phyloP scores from a whole-genome alignment of 2,113 vertebrate genomes.

The Polypterus senegalus region DNA sequence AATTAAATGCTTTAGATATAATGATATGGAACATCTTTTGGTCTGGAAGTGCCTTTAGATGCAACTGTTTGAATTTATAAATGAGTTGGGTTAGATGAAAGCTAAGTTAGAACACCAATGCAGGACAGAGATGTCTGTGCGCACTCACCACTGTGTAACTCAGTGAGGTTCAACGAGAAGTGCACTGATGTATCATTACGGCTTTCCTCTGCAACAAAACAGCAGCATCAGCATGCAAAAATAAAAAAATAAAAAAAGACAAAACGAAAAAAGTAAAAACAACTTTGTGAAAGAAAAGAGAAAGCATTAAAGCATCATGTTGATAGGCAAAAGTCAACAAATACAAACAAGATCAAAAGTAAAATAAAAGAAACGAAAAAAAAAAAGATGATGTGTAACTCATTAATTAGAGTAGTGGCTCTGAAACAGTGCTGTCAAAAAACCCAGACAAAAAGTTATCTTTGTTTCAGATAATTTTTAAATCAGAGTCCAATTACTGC shows the following conservation, averaged over 20 bases:
- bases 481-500: too few species aligned
- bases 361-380: background rate
- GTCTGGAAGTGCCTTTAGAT: too few species aligned
- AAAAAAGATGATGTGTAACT: too few species aligned
- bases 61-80: background rate
- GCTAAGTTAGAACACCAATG: conserved; percentile 48
- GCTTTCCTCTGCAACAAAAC: conserved; percentile 77
- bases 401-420: too few species aligned
- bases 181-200: conserved; percentile 64
- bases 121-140: conserved; percentile 30
- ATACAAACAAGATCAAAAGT: background rate
- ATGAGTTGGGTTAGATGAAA: conserved; percentile 7
- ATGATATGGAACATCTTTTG: too few species aligned
- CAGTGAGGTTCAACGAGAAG: conserved; percentile 75
- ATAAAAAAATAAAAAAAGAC: conserved; percentile 14
- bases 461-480: too few species aligned
- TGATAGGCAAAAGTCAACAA: background rate
- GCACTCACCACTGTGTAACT: conserved; percentile 82
- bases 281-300: background rate
- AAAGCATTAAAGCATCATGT: background rate
- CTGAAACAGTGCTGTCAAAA: too few species aligned
- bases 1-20: too few species aligned
- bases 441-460: too few species aligned
- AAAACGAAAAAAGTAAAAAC: conserved; percentile 22
- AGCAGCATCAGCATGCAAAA: conserved; percentile 37